Evolutionary conservation across 37 sponge, comb jelly and placozoan genomes (phyloP).

Genomic region (Ianthella basta): DNA sequence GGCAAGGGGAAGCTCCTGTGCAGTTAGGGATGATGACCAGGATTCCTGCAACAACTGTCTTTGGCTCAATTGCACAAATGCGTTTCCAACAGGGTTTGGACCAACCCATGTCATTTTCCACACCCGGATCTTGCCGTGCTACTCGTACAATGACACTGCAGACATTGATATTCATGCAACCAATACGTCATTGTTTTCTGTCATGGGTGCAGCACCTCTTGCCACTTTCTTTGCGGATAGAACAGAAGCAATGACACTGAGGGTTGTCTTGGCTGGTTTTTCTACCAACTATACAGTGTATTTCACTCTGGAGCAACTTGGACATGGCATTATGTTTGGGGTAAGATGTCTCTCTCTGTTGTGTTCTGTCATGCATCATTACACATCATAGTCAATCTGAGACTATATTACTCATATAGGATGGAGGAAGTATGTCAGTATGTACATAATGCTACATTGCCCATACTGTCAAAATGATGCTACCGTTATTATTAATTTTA

Average conservation of each 20-base stretch:
- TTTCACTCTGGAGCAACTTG: conserved; percentile 1
- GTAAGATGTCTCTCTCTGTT: neutral
- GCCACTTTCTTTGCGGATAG: neutral
- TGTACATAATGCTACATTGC: no score
- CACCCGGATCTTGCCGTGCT: neutral
- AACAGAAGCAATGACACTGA: neutral
- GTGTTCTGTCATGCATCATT: neutral
- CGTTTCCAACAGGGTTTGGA: neutral
- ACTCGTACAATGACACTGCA: neutral
- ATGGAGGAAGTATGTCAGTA: no score
- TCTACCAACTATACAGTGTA: neutral
- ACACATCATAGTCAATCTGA: no score
- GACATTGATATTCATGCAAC: neutral
- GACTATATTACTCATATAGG: no score
- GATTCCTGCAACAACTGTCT: neutral
- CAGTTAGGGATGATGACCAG: neutral
- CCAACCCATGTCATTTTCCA: neutral
- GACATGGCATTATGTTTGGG: neutral
- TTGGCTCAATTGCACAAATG: neutral
- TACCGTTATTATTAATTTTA: no score
- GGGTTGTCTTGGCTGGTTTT: neutral
- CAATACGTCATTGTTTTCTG: neutral
- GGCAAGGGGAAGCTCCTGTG: neutral
- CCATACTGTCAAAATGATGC: no score
- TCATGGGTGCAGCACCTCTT: neutral